Evolutionary conservation across 2,888 invertebrate species (phyloP).

Genomic region (Himalopsyche japonica): DNA sequence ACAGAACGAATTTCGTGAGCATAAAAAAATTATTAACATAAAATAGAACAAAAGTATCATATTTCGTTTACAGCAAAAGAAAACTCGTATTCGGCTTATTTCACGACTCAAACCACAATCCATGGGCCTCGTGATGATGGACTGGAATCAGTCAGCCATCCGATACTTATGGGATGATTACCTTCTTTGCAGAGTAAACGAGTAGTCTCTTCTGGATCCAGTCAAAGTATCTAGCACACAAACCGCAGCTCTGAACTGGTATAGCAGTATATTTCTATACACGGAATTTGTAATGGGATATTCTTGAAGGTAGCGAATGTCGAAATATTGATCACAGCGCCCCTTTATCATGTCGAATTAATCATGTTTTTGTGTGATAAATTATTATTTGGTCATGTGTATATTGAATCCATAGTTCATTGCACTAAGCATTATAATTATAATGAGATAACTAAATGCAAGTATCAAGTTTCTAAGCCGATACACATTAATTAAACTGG

Average conservation of each 20-base stretch:
- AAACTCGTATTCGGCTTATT: background rate
- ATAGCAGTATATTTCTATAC: background rate
- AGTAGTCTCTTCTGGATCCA: background rate
- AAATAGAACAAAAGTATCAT: background rate
- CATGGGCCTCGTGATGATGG: background rate
- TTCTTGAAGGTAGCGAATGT: background rate
- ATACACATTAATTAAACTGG: too few species aligned
- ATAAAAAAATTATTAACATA: too few species aligned
- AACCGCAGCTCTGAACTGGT: background rate
- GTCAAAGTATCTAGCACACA: background rate
- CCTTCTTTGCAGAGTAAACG: background rate
- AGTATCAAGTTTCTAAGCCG: too few species aligned
- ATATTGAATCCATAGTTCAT: too few species aligned
- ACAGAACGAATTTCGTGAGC: too few species aligned
- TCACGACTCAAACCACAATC: background rate
- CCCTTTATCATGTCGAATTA: too few species aligned
- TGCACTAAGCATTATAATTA: too few species aligned
- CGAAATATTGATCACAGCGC: background rate
- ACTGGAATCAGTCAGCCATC: background rate
- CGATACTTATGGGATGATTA: slow-evolving; percentile 13
- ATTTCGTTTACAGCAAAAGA: background rate
- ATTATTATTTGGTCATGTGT: too few species aligned
- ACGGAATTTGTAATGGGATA: slow-evolving; percentile 7
- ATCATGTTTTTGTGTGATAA: too few species aligned
- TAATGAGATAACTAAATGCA: too few species aligned